Conservation (phyloP, 2,113 vertebrate species). For the Herpailurus yagouaroundi region DNA sequence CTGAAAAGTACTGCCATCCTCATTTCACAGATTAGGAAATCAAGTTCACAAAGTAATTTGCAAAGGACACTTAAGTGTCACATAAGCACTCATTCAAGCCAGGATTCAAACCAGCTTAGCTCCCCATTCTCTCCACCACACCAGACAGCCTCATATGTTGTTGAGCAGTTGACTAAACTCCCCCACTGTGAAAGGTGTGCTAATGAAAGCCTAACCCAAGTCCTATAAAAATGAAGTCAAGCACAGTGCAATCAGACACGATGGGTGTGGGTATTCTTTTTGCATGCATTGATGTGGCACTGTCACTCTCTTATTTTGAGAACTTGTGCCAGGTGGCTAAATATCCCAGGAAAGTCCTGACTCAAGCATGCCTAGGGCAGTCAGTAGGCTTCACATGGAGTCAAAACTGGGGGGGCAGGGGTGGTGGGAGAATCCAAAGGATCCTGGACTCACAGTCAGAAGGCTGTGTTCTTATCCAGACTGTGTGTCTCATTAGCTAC, state of each 20-base stretch:
- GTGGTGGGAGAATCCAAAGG: neutral
- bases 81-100: neutral
- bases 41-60: neutral
- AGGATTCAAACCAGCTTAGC: neutral
- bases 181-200: neutral
- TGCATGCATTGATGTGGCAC: neutral
- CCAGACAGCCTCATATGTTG: fast-evolving
- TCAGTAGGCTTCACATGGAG: neutral
- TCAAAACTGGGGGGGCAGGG: neutral
- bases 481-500: neutral
- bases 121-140: neutral
- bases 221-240: neutral
- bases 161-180: neutral
- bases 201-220: neutral
- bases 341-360: neutral
- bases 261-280: neutral
- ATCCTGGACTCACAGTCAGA: neutral
- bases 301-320: neutral
- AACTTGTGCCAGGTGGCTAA: neutral
- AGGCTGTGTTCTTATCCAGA: neutral
- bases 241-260: neutral
- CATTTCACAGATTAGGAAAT: neutral
- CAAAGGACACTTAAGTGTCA: neutral
- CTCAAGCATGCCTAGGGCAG: neutral
- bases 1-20: neutral